Conservation (phyloP, 2,888 invertebrate genomes). For the Choreutis nemorana region DNA sequence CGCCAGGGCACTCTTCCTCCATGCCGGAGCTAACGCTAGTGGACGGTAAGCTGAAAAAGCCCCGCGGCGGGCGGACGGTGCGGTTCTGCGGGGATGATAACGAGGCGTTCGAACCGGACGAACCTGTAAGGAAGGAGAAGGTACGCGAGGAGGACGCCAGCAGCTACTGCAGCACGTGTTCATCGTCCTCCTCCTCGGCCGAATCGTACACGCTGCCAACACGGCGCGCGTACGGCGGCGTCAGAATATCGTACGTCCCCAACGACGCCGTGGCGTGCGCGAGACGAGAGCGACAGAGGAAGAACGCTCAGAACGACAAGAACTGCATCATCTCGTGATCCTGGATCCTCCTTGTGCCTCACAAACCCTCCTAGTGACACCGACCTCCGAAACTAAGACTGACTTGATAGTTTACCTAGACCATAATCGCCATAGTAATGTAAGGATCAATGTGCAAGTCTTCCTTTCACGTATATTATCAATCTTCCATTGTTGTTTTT, state of each 20-base stretch:
- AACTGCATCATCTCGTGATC: conserved; percentile 89
- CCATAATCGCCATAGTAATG: conserved; percentile 50
- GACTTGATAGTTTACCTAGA: conserved; percentile 46
- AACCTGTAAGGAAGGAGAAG: conserved; percentile 34
- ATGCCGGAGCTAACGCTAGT: conserved; percentile 59
- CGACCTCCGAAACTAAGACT: conserved; percentile 62
- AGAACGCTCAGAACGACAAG: conserved; percentile 75
- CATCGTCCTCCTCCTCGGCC: conserved; percentile 88
- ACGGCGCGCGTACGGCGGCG: conserved; percentile 84
- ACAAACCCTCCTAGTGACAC: conserved; percentile 36
- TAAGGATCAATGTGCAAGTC: conserved; percentile 22
- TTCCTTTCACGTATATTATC: conserved; percentile 21
- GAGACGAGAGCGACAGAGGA: conserved; percentile 68
- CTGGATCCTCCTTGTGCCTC: conserved; percentile 30
- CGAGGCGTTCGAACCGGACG: conserved; percentile 53
- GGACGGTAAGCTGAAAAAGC: conserved; percentile 40
- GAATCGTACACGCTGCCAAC: conserved; percentile 88
- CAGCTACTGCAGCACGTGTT: conserved; percentile 88
- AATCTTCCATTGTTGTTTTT: conserved; percentile 4
- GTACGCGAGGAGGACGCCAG: conserved; percentile 71
- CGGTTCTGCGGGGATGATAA: conserved; percentile 57
- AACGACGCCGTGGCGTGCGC: conserved; percentile 90
- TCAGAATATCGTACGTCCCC: conserved; percentile 91
- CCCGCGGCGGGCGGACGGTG: conserved; percentile 48
- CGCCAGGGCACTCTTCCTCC: conserved; percentile 61